These are phyloP conservation scores for Drosophila simulans DNA, from an alignment of 1,140 invertebrate genomes.

Conservation along the genomic window DNA sequence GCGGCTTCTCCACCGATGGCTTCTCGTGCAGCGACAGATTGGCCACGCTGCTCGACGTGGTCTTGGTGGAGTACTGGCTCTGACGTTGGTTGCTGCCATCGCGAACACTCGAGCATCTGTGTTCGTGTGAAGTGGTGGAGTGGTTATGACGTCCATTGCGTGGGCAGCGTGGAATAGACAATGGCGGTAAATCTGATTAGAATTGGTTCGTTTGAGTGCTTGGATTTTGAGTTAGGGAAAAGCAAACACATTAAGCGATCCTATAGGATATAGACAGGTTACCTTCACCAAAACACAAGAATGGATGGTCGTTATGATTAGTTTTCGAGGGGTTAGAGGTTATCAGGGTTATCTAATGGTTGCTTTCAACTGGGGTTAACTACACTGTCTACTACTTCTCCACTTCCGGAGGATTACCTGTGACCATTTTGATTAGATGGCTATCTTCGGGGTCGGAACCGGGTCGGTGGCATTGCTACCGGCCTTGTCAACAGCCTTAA, in stretches of 20 bases:
- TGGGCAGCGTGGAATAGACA: slow-evolving; percentile 45
- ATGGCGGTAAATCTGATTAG: slow-evolving; percentile 54
- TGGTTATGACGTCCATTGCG: slow-evolving; percentile 45
- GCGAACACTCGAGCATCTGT: slow-evolving; percentile 70
- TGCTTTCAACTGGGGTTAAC: slow-evolving; percentile 9
- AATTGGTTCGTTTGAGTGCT: slow-evolving; percentile 24
- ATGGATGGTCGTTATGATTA: not conserved
- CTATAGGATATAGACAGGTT: slow-evolving; percentile 5
- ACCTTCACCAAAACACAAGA: slow-evolving; percentile 16
- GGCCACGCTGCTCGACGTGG: slow-evolving; percentile 78
- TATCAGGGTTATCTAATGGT: slow-evolving; percentile 8
- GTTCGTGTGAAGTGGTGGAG: not conserved
- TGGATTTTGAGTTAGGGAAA: slow-evolving; percentile 4
- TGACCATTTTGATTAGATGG: slow-evolving; percentile 25
- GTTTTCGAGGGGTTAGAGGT: not conserved
- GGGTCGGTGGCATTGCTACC: not conserved
- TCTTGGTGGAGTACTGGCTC: slow-evolving; percentile 82
- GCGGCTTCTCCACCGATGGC: slow-evolving; percentile 62
- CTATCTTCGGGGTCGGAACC: not conserved
- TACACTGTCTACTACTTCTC: slow-evolving; percentile 5
- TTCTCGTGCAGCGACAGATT: slow-evolving; percentile 76
- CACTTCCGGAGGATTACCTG: slow-evolving; percentile 26
- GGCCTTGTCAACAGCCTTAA: slow-evolving; percentile 31
- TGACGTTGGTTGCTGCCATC: slow-evolving; percentile 77
- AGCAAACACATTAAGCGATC: slow-evolving; percentile 2